These are phyloP conservation scores for Enteromius anoplus DNA, from an alignment of 2,797 vertebrate species.

Conservation along the genomic window DNA sequence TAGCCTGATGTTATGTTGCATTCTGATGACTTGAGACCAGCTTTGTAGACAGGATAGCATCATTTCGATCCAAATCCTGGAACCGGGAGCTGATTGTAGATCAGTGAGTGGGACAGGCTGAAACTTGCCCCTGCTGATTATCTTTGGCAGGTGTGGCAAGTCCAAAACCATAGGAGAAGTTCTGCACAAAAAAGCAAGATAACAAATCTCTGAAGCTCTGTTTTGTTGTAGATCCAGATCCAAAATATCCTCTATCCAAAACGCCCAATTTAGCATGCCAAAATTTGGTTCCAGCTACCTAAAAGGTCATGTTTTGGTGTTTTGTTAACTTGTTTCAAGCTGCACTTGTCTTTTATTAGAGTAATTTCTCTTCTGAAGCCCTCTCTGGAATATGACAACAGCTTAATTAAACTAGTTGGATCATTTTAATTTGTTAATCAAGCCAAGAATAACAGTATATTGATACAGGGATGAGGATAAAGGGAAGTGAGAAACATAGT, in stretches of 20 bases:
- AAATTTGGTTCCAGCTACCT: background rate
- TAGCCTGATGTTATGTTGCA: background rate
- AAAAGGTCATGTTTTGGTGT: background rate
- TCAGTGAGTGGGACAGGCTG: conserved; percentile 6
- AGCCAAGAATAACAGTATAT: conserved; percentile 19
- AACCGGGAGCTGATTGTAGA: background rate
- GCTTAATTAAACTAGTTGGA: background rate
- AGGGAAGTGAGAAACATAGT: background rate
- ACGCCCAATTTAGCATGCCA: background rate
- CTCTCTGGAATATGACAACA: background rate
- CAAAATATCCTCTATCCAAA: background rate
- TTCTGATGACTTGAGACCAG: conserved; percentile 3
- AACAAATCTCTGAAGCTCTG: background rate
- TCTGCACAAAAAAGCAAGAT: background rate
- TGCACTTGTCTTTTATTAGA: background rate
- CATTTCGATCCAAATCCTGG: background rate
- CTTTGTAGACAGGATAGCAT: background rate
- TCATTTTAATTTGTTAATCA: background rate
- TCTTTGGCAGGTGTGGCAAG: background rate
- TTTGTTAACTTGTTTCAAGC: background rate
- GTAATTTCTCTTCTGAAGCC: background rate
- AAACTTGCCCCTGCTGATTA: background rate
- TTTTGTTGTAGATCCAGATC: background rate
- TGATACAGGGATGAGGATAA: background rate
- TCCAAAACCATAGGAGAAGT: background rate